Evolutionary conservation across 2,113 vertebrate species (phyloP).

Genomic region (Nothocercus julius): DNA sequence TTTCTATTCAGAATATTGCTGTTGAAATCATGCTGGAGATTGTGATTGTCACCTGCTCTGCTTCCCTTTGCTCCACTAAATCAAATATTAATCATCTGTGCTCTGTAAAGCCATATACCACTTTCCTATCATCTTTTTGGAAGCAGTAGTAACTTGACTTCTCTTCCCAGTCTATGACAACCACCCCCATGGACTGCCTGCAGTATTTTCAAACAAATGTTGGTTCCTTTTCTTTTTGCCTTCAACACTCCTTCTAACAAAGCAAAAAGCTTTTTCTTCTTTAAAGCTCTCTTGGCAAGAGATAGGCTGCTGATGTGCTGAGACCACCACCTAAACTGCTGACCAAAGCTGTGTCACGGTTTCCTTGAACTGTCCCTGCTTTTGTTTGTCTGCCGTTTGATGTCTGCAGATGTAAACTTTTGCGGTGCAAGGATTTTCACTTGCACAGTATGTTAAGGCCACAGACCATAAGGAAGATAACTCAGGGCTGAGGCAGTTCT

Average conservation of each 20-base stretch:
- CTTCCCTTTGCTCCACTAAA: not conserved
- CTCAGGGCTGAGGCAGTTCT: not conserved
- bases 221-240: not conserved
- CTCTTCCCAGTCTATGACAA: not conserved
- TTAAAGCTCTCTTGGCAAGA: not conserved
- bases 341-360: constrained; percentile 43
- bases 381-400: not conserved
- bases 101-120: not conserved
- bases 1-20: not conserved
- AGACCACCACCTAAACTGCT: constrained; percentile 20
- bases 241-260: not conserved
- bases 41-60: not conserved
- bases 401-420: constrained; percentile 19
- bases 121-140: not conserved
- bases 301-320: not conserved
- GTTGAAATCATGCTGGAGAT: not conserved
- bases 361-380: constrained; percentile 65
- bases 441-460: constrained; percentile 25
- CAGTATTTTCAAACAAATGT: not conserved
- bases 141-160: not conserved
- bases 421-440: not conserved
- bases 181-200: rapidly evolving
- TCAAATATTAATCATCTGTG: not conserved
- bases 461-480: not conserved
- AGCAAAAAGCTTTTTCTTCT: not conserved